Conservation (phyloP, 2,113 vertebrate genomes). For the Porphyrio hochstetteri region DNA sequence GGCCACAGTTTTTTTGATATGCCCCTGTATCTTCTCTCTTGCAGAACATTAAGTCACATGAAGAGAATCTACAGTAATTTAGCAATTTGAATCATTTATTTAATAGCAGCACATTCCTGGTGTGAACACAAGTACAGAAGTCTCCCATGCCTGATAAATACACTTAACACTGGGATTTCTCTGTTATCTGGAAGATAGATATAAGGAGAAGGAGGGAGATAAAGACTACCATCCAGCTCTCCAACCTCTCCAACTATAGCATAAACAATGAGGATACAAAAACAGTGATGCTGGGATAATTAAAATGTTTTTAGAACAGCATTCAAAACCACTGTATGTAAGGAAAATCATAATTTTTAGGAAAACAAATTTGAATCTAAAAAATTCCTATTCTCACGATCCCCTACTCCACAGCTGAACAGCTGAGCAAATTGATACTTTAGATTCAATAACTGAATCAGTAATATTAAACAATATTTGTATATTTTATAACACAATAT, state of each 20-base stretch:
- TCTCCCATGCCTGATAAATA: background rate
- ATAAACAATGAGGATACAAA: background rate
- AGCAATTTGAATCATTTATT: background rate
- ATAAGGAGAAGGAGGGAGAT: background rate
- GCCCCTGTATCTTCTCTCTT: background rate
- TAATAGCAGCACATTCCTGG: background rate
- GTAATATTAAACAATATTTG: background rate
- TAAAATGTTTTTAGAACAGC: background rate
- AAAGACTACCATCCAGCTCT: background rate
- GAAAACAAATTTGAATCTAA: background rate
- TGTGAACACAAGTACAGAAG: background rate
- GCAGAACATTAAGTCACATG: background rate
- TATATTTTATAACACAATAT: background rate
- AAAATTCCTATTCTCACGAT: conserved; percentile 2
- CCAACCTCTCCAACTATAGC: background rate
- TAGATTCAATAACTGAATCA: conserved; percentile 11
- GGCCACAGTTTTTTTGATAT: background rate
- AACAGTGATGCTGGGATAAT: background rate
- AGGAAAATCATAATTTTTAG: background rate
- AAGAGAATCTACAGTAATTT: background rate
- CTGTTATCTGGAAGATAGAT: background rate
- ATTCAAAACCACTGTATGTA: background rate
- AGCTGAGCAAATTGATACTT: conserved; percentile 1
- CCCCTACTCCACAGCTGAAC: background rate
- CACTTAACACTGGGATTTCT: background rate